Base-by-base conservation (phyloP, 2,888 invertebrate species). In the Bimastos eiseni region DNA sequence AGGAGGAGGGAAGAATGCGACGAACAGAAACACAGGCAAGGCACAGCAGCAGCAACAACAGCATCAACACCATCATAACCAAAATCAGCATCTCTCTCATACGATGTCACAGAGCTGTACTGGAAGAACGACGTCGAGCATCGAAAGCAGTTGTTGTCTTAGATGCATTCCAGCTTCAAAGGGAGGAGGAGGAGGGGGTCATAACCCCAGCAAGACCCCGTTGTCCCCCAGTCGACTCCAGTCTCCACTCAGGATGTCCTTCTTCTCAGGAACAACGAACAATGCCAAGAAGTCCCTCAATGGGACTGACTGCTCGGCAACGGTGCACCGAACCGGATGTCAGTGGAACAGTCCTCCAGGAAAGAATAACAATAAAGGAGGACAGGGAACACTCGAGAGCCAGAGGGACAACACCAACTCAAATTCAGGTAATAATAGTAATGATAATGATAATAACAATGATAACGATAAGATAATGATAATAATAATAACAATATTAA, bases 191-290 rank as follows among this genome's bases (percentile, higher is more conserved):
- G 86, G 84, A 4, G 33, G 15, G 6, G 84, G 36, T 11, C 37
- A 34, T 86, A 34, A 36, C 36, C 21, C 21, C 8, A 17, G 86
- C 34, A 86, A 37, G 86, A 86, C 70, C n/a, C n/a, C 86, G 86
- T 36, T 37, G 34, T 86, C 86, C 34, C 86, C 86, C 36, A 33
- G 86, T 86, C 34, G 86, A 33, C 34, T 37, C 86, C 86, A 86
- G 86, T 86, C 86, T 13, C 86, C 86, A 21, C 37, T 86, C 13
- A 86, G 37, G 86, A 86, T 86, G 86, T 86, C 36, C 36, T 36
- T 86, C 86, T 86, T 86, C 86, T 86, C 88, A 37, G 88, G 38
- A 88, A 38, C 88, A 15, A 13, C 34, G 2, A 37, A 21, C 0
- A 38, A 2, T 30, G 24, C 38, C 88, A 37, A 38, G 37, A 37